Conservation (phyloP, 2,113 vertebrate genomes). For the Axis porcinus region DNA sequence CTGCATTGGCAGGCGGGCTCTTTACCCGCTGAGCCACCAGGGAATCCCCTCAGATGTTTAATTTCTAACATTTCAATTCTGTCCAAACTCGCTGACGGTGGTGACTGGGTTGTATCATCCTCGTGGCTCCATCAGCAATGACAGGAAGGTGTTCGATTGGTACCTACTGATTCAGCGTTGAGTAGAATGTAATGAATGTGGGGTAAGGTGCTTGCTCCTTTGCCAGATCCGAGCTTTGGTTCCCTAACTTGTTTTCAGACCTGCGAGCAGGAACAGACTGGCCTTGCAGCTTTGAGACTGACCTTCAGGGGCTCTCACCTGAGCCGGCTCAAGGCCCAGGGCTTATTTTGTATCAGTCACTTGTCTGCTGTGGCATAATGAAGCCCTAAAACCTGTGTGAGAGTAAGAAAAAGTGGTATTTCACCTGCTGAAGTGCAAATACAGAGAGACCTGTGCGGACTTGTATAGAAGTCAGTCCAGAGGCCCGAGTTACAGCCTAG, state of each 20-base stretch:
- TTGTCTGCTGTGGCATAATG: neutral
- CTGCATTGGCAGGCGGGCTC: neutral
- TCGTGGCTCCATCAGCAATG: accelerated
- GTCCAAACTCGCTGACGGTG: accelerated
- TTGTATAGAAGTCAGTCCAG: accelerated
- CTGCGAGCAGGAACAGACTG: neutral
- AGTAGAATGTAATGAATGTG: neutral
- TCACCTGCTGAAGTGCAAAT: neutral
- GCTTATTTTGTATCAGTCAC: neutral
- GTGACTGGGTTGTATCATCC: neutral
- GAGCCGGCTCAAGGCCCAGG: neutral
- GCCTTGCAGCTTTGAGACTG: neutral
- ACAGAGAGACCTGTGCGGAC: neutral
- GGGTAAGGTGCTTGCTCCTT: too few relatives aligned
- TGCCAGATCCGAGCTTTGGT: too few relatives aligned
- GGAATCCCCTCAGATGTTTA: neutral
- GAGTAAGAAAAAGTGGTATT: neutral
- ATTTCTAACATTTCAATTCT: neutral
- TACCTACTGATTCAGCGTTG: neutral
- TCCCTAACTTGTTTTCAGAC: neutral
- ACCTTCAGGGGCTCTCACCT: neutral
- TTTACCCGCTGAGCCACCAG: neutral
- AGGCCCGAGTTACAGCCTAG: accelerated
- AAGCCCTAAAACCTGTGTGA: neutral
- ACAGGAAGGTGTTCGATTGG: neutral